Conservation (phyloP, 2,113 vertebrate genomes). For the Lota lota region DNA sequence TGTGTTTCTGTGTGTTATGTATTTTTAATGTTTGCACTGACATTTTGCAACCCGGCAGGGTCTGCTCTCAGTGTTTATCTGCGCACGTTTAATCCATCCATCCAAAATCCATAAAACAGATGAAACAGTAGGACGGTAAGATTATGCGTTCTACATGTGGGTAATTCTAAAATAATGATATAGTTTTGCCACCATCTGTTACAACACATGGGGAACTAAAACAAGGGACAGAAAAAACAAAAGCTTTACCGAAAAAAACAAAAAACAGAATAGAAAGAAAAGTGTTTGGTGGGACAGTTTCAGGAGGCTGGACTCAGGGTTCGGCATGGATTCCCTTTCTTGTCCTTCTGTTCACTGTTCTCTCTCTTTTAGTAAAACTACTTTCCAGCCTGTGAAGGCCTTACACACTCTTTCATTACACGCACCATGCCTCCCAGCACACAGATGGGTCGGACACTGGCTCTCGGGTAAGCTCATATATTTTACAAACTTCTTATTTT, state of each 20-base stretch:
- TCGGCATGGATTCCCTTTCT: constrained; percentile 58
- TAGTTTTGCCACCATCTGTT: too few relatives aligned
- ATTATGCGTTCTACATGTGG: too few relatives aligned
- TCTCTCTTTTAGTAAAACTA: constrained; percentile 33
- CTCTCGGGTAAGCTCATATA: constrained; percentile 56
- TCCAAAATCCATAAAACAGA: constrained; percentile 34
- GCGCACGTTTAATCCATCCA: constrained; percentile 47
- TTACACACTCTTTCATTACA: constrained; percentile 41
- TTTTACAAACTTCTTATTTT: constrained; percentile 20
- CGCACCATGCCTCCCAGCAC: constrained; percentile 29
- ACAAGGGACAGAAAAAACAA: too few relatives aligned
- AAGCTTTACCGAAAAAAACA: too few relatives aligned
- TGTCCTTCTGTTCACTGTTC: background rate
- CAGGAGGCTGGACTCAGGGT: constrained; percentile 47
- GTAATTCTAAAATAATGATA: too few relatives aligned
- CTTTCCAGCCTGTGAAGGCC: constrained; percentile 45
- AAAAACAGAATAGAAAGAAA: background rate
- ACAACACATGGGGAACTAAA: too few relatives aligned
- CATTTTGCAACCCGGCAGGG: too few relatives aligned
- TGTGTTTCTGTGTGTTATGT: constrained; percentile 3
- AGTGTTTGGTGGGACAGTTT: constrained; percentile 40
- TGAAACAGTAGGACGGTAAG: too few relatives aligned
- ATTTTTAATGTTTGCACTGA: constrained; percentile 24
- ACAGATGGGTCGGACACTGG: constrained; percentile 22
- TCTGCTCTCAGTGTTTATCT: constrained; percentile 28